Percentiles rank a stretch among this genome's conserved stretches.
Evolutionary conservation across 1,140 invertebrate genomes (phyloP).

Genomic region (Tenebrio molitor): DNA sequence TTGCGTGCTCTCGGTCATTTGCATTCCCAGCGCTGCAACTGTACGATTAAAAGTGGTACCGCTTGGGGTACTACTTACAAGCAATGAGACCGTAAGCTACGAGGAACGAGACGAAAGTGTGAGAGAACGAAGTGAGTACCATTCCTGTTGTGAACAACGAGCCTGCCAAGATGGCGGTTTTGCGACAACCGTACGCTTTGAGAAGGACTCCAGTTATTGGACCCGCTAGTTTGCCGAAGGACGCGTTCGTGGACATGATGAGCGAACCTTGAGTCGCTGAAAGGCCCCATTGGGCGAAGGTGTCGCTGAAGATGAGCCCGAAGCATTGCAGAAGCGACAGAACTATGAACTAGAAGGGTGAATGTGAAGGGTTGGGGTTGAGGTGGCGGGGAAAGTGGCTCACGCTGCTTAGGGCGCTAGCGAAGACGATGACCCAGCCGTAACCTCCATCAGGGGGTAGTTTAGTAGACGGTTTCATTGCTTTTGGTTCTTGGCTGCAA

Average conservation of each 20-base stretch:
- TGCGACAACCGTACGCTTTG: conserved; percentile 74
- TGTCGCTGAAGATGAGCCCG: conserved; percentile 77
- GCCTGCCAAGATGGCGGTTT: conserved; percentile 72
- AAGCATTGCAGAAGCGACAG: conserved; percentile 77
- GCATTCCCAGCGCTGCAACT: conserved; percentile 71
- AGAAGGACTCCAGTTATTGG: conserved; percentile 77
- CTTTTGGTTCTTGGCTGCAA: not conserved
- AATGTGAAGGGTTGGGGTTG: not conserved
- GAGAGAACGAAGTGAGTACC: conserved; percentile 71
- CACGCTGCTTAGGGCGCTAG: conserved; percentile 73
- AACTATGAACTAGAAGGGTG: conserved; percentile 70
- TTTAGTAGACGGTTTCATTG: not conserved
- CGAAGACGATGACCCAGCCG: conserved; percentile 77
- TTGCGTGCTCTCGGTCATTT: conserved; percentile 73
- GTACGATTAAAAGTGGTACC: not conserved
- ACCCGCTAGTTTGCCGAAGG: conserved; percentile 73
- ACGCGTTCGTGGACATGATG: conserved; percentile 76
- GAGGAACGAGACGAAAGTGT: conserved; percentile 72
- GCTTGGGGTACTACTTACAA: conserved; percentile 67
- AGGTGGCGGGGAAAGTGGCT: conserved; percentile 58
- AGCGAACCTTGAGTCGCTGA: conserved; percentile 74
- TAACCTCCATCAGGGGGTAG: conserved; percentile 71
- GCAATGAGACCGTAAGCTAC: conserved; percentile 75
- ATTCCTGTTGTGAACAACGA: conserved; percentile 71
- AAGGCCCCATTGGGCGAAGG: conserved; percentile 71